phyloP scores from a whole-genome alignment of 2,888 invertebrate species.

The Oxytorus armatus region DNA sequence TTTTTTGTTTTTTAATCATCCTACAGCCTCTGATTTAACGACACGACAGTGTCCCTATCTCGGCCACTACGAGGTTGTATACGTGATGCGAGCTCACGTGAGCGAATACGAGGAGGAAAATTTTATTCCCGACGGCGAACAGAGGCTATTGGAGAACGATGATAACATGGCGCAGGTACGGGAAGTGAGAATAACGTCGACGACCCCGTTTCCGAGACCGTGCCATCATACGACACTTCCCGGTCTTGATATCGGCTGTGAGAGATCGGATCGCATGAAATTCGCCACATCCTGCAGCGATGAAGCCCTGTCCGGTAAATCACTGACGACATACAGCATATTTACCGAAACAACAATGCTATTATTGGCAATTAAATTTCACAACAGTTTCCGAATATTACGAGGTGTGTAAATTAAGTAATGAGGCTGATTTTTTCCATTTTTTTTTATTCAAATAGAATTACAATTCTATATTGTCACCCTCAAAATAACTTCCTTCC shows the following conservation, averaged over 20 bases:
- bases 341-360: neutral
- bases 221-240: slow-evolving; percentile 78
- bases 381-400: neutral
- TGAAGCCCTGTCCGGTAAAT: slow-evolving; percentile 79
- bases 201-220: slow-evolving; percentile 74
- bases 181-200: slow-evolving; percentile 75
- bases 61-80: slow-evolving; percentile 80
- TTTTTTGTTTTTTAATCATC: neutral
- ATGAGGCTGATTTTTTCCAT: no score
- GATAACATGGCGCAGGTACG: slow-evolving; percentile 77
- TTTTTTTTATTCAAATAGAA: no score
- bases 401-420: no score
- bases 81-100: slow-evolving; percentile 73
- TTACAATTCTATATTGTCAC: no score
- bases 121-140: slow-evolving; percentile 65
- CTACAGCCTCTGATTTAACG: slow-evolving; percentile 79
- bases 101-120: slow-evolving; percentile 68
- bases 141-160: slow-evolving; percentile 63
- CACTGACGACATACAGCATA: neutral
- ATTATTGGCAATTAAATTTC: neutral
- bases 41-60: slow-evolving; percentile 80
- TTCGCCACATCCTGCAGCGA: slow-evolving; percentile 80
- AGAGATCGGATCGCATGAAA: slow-evolving; percentile 81
- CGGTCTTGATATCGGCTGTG: slow-evolving; percentile 81
- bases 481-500: no score